phyloP scores from a whole-genome alignment of 2,797 vertebrate species.

The Okamejei kenojei region DNA sequence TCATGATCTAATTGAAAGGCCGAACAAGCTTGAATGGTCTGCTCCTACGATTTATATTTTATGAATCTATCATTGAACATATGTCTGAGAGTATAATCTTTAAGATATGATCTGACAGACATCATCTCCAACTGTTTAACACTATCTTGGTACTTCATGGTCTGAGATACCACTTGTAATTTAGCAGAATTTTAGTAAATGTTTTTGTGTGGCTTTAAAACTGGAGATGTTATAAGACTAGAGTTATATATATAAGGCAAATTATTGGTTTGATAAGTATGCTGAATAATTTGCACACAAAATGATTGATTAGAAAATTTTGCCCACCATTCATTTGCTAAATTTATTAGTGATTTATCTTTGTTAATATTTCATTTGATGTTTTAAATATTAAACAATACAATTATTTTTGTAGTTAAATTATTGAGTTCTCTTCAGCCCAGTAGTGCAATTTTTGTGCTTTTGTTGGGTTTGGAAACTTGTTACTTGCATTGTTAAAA shows the following conservation, averaged over 20 bases:
- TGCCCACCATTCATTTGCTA: neutral
- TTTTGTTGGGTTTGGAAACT: neutral
- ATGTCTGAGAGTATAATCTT: no score
- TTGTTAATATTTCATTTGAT: neutral
- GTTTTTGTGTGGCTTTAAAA: neutral
- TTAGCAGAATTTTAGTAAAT: neutral
- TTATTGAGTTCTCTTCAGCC: neutral
- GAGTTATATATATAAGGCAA: no score
- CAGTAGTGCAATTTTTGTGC: neutral
- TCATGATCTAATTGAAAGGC: no score
- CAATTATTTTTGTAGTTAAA: neutral
- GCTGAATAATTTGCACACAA: no score
- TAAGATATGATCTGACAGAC: no score
- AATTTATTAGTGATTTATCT: neutral
- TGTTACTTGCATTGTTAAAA: neutral
- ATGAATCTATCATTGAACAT: no score
- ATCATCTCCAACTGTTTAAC: no score
- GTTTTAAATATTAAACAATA: neutral
- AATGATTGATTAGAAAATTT: neutral
- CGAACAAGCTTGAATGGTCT: no score
- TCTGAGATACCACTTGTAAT: neutral
- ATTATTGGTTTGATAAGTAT: neutral
- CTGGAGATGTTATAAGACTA: no score
- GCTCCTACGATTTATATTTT: no score
- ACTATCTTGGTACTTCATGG: no score